Conservation (phyloP, 2,888 invertebrate genomes). For the Drosophila rubida region DNA sequence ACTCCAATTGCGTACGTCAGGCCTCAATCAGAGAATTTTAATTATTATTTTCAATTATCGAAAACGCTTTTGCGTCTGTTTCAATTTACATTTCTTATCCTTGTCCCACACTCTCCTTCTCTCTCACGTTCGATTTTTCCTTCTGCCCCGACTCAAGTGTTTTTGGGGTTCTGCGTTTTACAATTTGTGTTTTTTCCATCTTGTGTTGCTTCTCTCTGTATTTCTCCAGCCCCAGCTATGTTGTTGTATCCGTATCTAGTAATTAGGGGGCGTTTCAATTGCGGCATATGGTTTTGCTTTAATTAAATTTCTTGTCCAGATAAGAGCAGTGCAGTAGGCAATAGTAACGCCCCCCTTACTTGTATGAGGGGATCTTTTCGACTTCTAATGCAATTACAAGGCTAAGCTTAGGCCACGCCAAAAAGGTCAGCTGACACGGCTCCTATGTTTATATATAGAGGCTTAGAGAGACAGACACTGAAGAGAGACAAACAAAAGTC, state of each 20-base stretch:
- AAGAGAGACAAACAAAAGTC: background rate
- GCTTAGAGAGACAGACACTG: background rate
- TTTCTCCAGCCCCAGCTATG: background rate
- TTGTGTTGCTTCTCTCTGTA: background rate
- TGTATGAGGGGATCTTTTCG: background rate
- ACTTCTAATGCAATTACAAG: constrained; percentile 14
- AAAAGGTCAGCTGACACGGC: background rate
- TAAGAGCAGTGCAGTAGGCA: constrained; percentile 37
- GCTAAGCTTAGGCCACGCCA: constrained; percentile 36
- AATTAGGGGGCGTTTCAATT: constrained; percentile 70
- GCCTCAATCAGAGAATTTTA: constrained; percentile 81
- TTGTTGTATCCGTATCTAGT: constrained; percentile 32
- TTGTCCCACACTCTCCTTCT: constrained; percentile 8
- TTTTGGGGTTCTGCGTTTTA: constrained; percentile 34
- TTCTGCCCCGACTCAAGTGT: constrained; percentile 58
- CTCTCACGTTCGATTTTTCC: constrained; percentile 17
- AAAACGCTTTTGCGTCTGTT: constrained; percentile 72
- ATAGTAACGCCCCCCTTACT: constrained; percentile 2
- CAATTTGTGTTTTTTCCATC: constrained; percentile 6
- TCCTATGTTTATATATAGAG: background rate
- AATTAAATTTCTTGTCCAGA: constrained; percentile 68
- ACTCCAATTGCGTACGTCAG: constrained; percentile 72
- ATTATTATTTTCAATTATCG: constrained; percentile 83
- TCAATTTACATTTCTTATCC: constrained; percentile 41
- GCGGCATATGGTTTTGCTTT: constrained; percentile 70